Base-by-base conservation (phyloP, 2,797 vertebrate species). In the Coccyzus lansbergi region DNA sequence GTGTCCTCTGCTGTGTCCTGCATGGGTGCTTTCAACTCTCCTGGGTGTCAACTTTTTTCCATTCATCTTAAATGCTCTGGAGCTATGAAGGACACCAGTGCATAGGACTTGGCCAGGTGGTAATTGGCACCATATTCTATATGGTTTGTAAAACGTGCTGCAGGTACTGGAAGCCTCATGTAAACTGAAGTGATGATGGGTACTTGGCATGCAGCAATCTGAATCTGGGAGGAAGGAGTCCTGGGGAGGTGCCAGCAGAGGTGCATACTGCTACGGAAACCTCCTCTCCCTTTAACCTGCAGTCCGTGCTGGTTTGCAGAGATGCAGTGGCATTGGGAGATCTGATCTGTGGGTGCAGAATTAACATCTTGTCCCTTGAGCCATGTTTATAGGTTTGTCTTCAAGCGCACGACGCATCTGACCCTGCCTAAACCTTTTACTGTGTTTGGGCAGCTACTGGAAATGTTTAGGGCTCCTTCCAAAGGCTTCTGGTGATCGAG, bases 351-450 rank as follows among this genome's bases (percentile, higher is more conserved):
- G 78, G 26, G 46, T 78, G 38, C 55, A 29, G 36, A 53, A 18
- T 68, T 64, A 89, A 51, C 9, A 33, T 12, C 29, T 62, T 0
- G 0, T 46, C 51, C 24, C 36, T 51, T 24, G 22, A 15, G 44
- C 60, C 1, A 1, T 42, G 24, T 65, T 72, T 31, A 13, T 52
- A 38, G 52, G 5, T 46, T 92, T 79, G 6, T 28, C 52, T 67
- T 49, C 4, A 5, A 79, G 72, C 29, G 40, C 0, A 0, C 3
- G n/a, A 48, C 14, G 6, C 15, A 58, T 40, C 51, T 82, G 51
- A 40, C 38, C 24, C 33, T 59, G 22, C 49, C 14, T 36, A 38
- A 86, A 16, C 16, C 60, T 91, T 85, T 70, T 68, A 21, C 36
- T 83, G 7, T 75, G 15, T 64, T 70, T 80, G 76, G 33, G 60